Base-by-base conservation (phyloP, 2,888 invertebrate species). In the Calameuta pallipes region DNA sequence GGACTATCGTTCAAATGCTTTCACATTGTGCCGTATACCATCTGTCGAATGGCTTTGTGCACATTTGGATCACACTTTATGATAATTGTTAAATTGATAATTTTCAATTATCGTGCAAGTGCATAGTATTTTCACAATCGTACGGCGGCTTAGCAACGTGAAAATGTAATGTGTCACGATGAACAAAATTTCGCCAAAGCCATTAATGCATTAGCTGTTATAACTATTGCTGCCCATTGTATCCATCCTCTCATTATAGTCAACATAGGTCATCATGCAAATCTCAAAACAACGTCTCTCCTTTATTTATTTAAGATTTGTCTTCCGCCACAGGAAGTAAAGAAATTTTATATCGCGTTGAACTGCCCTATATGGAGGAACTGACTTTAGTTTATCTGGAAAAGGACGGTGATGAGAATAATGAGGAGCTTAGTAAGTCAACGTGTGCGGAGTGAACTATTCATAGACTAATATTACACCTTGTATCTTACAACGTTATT, bases 341-440 rank as follows among this genome's bases (percentile, higher is more conserved):
- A 94, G 96, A 96, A 95, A 96, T 96, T 95, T 96, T 96, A 95
- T 96, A 96, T 94, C 96, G 96, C 94, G 96, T 96, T 95, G 96
- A 96, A 95, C 96, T 96, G 94, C 96, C 96, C 93, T 95, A 96
- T 95, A 96, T 96, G 96, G 96, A 96, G 95, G 96, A 96, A 95
- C 96, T 96, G 94, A 96, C 96, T 93, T 95, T 96, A 94, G 96
- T 96, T 94, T 96, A 96, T 96, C 95, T 96, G 96, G 96, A 96
- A 95, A 96, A 96, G 95, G 95, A 94, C 93, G 92, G 92, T 90
- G 92, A 92, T 92, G 93, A 93, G 90, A 92, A 92, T 90, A 90
- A 92, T 92, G 89, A 89, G 78, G 87, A 91, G 74, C 86, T 90
- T 87, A 88, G 91, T 91, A 90, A 90, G 91, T 90, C 86, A 82